Conservation (phyloP, 1,140 invertebrate species). For the Nilaparvata lugens region DNA sequence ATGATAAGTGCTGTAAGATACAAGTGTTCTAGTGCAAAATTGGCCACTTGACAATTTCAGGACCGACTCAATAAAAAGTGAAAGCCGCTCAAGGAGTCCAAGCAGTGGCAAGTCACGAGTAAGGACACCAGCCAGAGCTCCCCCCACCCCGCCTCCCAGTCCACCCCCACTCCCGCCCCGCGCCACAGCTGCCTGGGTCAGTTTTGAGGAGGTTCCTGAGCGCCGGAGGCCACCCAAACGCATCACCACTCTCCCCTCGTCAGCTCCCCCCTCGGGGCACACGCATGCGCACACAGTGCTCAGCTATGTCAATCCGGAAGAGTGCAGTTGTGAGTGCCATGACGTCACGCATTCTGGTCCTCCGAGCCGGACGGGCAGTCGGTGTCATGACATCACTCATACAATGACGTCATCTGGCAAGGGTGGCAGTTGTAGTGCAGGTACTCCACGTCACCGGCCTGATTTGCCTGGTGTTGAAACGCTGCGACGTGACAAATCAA, state of each 20-base stretch:
- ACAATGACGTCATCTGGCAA: no score
- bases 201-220: slow-evolving; percentile 77
- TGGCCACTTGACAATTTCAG: slow-evolving; percentile 23
- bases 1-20: no score
- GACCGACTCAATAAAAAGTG: slow-evolving; percentile 28
- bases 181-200: slow-evolving; percentile 59
- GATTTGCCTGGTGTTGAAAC: no score
- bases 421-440: no score
- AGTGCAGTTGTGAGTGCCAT: slow-evolving; percentile 75
- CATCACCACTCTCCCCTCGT: slow-evolving; percentile 62
- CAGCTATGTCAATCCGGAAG: slow-evolving; percentile 71
- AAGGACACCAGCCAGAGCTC: slow-evolving; percentile 13
- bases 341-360: slow-evolving; percentile 31
- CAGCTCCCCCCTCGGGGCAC: slow-evolving; percentile 17
- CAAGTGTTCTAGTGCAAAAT: no score
- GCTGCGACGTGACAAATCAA: no score
- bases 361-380: no score
- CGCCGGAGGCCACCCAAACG: slow-evolving; percentile 63
- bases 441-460: no score
- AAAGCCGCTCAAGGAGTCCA: slow-evolving; percentile 34
- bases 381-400: no score
- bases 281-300: slow-evolving; percentile 33
- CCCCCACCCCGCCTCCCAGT: slow-evolving; percentile 28
- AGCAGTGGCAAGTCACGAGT: slow-evolving; percentile 25
- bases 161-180: slow-evolving; percentile 42